Conservation (phyloP, 2,888 invertebrate species). For the Kuschelorhynchus macadamiae region DNA sequence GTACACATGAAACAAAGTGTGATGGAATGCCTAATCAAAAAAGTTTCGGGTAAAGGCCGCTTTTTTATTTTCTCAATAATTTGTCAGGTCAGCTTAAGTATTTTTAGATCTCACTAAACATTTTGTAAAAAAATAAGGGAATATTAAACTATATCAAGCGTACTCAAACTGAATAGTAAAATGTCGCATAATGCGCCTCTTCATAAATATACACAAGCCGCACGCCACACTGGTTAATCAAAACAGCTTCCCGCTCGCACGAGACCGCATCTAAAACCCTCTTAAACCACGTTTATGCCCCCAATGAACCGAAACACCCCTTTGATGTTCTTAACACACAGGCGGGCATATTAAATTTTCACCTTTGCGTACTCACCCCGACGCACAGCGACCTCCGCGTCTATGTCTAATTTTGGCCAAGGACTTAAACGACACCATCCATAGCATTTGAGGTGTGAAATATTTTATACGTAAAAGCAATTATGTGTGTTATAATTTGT, state of each 20-base stretch:
- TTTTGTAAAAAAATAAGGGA: too few species aligned
- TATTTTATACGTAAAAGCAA: constrained; percentile 19
- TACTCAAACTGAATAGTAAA: too few species aligned
- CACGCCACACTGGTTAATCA: constrained; percentile 25
- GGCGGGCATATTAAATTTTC: constrained; percentile 30
- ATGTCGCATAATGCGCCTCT: too few species aligned
- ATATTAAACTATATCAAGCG: too few species aligned
- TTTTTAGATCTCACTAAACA: too few species aligned
- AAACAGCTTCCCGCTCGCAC: constrained; percentile 12
- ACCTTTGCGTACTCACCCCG: constrained; percentile 31
- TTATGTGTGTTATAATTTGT: constrained; percentile 6
- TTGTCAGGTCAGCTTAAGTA: too few species aligned
- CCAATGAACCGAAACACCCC: constrained; percentile 34
- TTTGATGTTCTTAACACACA: constrained; percentile 34
- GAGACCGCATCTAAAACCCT: constrained; percentile 28
- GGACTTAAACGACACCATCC: not conserved
- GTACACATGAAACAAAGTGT: too few species aligned
- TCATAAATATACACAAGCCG: constrained; percentile 22
- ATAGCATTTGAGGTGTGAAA: constrained; percentile 29
- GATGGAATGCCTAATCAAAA: too few species aligned
- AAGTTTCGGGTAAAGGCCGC: too few species aligned
- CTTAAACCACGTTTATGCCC: constrained; percentile 15
- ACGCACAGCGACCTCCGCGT: constrained; percentile 21
- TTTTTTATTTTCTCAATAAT: too few species aligned
- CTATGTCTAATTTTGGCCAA: constrained; percentile 26